Base-by-base conservation (phyloP, 2,797 vertebrate species). In the Lithobates pipiens region DNA sequence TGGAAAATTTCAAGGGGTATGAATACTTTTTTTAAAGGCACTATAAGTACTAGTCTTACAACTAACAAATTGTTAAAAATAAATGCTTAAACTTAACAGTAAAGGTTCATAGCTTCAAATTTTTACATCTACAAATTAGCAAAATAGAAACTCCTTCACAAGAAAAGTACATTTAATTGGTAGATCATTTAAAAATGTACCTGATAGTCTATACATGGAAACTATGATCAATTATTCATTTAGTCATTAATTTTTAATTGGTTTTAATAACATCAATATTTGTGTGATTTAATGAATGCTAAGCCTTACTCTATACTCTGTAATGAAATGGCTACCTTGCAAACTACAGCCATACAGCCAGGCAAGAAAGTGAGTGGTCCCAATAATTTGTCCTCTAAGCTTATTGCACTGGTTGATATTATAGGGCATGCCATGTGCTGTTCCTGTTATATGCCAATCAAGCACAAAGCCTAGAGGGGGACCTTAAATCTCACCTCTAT, bases 261-360 rank as follows among this genome's bases (percentile, higher is more conserved):
- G 50, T 54, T 54, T 54, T 18, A 16, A 36, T 77, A 61, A 34
- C 21, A 18, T 7, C 16, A 21, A 57, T 3, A 61, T 21, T 3
- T 1, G 32, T n/a, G 11, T 3, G 13, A 21, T 36, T 77, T n/a
- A 39, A 77, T 13, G 3, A n/a, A 39, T n/a, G n/a, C 15, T 21
- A n/a, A 42, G 36, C 3, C 34, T 25, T 68, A 34, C 18, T n/a
- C 15, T 50, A 1, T 27, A 21, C 36, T 21, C 13, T 68, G 63
- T 25, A 27, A 78, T 87, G 91, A 93, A 94, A 95, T 88, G 89
- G 94, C 95, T 91, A 92, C 93, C 95, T 95, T 94, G 94, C 94
- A 95, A 94, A 92, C 91, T 92, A 93, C 95, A 97, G 96, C 95
- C 92, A 95, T 95, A 92, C 88, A 85, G 84, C 42, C 85, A 77